Evolutionary conservation across 2,113 vertebrate species (phyloP).

Genomic region (Dromas ardeola): DNA sequence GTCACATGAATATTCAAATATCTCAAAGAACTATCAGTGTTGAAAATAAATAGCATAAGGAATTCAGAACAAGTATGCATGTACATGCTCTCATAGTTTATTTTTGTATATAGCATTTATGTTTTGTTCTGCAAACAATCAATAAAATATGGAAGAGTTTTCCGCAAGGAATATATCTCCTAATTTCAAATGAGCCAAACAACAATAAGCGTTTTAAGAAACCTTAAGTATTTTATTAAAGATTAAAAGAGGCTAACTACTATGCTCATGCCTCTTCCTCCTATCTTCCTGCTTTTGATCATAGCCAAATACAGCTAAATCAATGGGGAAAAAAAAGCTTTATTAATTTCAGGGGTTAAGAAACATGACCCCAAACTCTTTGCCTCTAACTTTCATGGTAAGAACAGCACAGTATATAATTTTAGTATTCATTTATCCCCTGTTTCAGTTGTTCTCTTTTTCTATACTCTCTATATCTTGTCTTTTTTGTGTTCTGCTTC

Average conservation of each 20-base stretch:
- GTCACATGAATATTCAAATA: slow-evolving; percentile 58
- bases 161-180: background rate
- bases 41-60: slow-evolving; percentile 49
- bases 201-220: background rate
- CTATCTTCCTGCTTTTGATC: background rate
- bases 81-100: slow-evolving; percentile 19
- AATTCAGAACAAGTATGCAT: slow-evolving; percentile 37
- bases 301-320: background rate
- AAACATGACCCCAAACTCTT: background rate
- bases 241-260: background rate
- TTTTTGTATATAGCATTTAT: slow-evolving; percentile 35
- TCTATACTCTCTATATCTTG: background rate
- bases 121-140: slow-evolving; percentile 24
- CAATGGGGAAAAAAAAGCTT: background rate
- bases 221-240: background rate
- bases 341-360: background rate
- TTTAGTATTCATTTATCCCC: background rate
- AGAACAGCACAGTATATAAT: background rate
- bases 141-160: slow-evolving; percentile 24
- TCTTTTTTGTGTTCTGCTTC: background rate
- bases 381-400: background rate
- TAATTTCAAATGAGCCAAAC: background rate
- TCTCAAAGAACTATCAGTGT: slow-evolving; percentile 15
- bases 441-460: background rate
- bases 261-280: background rate